These are phyloP conservation scores for Cerastis leucographa DNA, from an alignment of 2,888 invertebrate genomes.

Conservation along the genomic window DNA sequence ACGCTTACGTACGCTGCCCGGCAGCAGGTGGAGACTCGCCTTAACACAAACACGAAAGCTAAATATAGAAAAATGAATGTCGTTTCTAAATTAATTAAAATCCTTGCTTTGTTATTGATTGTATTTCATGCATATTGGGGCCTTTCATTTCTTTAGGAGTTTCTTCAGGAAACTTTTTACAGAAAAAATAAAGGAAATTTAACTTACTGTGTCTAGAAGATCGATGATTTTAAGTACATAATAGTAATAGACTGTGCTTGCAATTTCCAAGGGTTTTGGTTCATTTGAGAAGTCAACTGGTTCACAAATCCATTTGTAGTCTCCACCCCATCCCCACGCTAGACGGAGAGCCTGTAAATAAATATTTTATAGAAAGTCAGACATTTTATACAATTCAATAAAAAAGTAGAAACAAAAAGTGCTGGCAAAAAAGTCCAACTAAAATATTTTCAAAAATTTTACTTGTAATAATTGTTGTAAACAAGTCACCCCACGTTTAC, in stretches of 20 bases:
- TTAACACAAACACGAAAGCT: background rate
- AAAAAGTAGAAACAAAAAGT: background rate
- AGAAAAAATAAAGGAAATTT: background rate
- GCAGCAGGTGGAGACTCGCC: background rate
- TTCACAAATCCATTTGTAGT: conserved; percentile 85
- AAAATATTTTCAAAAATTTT: background rate
- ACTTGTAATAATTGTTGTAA: background rate
- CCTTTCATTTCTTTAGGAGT: background rate
- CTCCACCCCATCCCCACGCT: conserved; percentile 86
- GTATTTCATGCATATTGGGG: fast-evolving
- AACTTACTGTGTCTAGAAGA: conserved; percentile 84
- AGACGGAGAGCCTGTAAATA: conserved; percentile 71
- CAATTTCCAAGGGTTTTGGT: conserved; percentile 67
- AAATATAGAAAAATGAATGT: background rate
- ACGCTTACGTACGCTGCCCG: background rate
- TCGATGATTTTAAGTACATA: conserved; percentile 80
- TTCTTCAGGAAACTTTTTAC: too few species aligned
- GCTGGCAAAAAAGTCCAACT: background rate
- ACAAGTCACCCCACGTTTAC: background rate
- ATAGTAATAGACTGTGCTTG: conserved; percentile 73
- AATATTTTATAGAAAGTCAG: background rate
- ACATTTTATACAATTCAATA: background rate
- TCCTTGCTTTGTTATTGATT: background rate
- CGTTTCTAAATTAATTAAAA: background rate
- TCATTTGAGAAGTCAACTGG: conserved; percentile 77